These are phyloP conservation scores for Dissostichus mawsoni DNA, from an alignment of 2,113 vertebrate species.

Conservation along the genomic window DNA sequence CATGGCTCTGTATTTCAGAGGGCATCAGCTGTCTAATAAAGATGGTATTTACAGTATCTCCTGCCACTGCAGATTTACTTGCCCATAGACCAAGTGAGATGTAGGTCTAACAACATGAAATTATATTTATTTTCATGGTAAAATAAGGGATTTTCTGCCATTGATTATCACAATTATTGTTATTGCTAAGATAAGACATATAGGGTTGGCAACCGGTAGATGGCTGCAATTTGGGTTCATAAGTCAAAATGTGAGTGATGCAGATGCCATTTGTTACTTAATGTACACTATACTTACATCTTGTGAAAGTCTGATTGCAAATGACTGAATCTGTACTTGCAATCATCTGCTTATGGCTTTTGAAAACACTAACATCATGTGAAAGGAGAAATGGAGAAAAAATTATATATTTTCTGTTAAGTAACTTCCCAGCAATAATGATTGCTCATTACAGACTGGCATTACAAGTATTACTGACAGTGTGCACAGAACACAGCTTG, in stretches of 20 bases:
- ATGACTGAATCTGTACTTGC: neutral
- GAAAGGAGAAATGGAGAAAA: neutral
- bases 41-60: neutral
- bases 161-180: neutral
- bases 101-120: neutral
- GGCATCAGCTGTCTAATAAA: neutral
- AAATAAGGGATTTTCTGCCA: neutral
- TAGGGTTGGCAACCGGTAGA: neutral
- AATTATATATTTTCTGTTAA: neutral
- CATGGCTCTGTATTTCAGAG: constrained; percentile 9
- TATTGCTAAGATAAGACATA: neutral
- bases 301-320: neutral
- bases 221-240: neutral
- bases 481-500: neutral
- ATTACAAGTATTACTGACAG: neutral
- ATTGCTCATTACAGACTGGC: neutral
- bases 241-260: neutral
- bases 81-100: neutral
- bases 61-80: constrained; percentile 7
- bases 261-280: neutral
- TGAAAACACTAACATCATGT: neutral
- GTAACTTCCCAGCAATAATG: neutral
- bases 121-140: neutral
- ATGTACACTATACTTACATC: neutral
- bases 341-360: neutral